Evolutionary conservation across 2,113 vertebrate species (phyloP), one percentile per base, ranked within the genome.

Genomic region (Silurus asotus): DNA sequence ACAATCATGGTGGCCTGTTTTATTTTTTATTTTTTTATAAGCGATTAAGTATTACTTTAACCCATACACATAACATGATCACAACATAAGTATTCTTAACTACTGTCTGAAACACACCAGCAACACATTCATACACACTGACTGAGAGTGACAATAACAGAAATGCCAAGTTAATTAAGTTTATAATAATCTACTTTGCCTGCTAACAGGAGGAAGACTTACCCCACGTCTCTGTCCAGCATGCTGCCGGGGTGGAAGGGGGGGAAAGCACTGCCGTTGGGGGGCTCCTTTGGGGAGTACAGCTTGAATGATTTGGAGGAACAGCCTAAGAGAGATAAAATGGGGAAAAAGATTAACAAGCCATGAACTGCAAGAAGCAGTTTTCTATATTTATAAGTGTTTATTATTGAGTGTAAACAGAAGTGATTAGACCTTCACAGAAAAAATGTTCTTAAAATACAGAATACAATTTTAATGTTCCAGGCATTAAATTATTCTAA

Each of bases 241-340:
- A 99, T 99, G 94, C 97, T 98, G 96, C 98, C 98, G 61, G 98
- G 97, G 92, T 99, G 98, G 94, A 98, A 99, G 14, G 97, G 97
- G 87, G 98, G 97, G 65, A 99, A 99, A 96, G 97, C 97, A 96
- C 97, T 98, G 95, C 98, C 98, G 98, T 99, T 99, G 15, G 97
- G 98, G 94, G 98, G 98, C 95, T 99, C 98, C 97, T 99, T 99
- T 92, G 98, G 98, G 87, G 98, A 99, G 97, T 99, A 99, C 97
- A 99, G 98, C 95, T 99, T 99, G 98, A 99, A 99, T 0, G 98
- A 97, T 96, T 99, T 99, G 95, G 98, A 99, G 96, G 98, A 99
- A 96, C 97, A 99, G 96, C 98, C 98, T 99, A 90, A 80, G 87
- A 76, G 91, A 89, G 87, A 89, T 88, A 90, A 82, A 28, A 86